Evolutionary conservation across 2,113 vertebrate species (phyloP).

Genomic region (Butorides virescens): DNA sequence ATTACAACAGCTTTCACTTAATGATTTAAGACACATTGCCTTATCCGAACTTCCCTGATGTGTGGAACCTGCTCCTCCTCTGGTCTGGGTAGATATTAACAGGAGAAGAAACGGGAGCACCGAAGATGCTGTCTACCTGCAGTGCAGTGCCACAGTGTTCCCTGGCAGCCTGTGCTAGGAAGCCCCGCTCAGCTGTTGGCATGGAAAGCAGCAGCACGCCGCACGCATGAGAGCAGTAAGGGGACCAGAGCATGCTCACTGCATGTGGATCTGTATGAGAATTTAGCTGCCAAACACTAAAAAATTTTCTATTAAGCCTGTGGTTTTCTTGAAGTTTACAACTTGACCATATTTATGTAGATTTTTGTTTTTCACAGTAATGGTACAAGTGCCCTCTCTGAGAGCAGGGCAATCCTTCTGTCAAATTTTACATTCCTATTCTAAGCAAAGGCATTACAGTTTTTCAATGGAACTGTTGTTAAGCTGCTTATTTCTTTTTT

Average conservation of each 20-base stretch:
- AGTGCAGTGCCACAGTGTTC: background rate
- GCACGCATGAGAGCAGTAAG: background rate
- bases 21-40: background rate
- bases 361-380: background rate
- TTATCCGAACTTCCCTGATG: background rate
- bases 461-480: background rate
- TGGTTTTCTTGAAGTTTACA: background rate
- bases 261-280: background rate
- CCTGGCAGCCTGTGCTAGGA: background rate
- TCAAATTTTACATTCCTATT: background rate
- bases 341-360: background rate
- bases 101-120: background rate
- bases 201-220: background rate
- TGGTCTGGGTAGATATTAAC: too few species aligned
- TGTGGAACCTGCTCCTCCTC: background rate
- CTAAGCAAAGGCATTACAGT: background rate
- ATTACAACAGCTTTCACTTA: background rate
- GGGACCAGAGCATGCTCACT: background rate
- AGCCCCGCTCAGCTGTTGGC: fast-evolving
- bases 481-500: background rate
- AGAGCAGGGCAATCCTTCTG: background rate
- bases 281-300: background rate
- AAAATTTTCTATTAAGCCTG: background rate
- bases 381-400: background rate
- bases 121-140: background rate